phyloP scores from a whole-genome alignment of 2,113 vertebrate genomes.

The Leptobrachium ailaonicum region DNA sequence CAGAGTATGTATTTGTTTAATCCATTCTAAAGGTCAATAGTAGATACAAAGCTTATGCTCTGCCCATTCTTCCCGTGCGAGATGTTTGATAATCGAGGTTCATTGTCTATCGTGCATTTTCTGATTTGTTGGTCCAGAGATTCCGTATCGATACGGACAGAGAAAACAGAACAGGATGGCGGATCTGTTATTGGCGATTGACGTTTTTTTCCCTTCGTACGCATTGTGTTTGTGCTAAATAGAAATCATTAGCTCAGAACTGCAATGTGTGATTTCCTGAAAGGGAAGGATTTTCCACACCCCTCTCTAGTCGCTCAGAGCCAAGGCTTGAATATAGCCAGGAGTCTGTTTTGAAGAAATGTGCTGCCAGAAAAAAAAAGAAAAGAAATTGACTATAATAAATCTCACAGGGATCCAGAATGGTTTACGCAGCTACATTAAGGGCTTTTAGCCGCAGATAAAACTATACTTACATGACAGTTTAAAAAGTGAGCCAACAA shows the following conservation, averaged over 20 bases:
- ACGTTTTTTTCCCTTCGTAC: neutral
- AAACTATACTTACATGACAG: conserved; percentile 12
- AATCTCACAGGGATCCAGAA: conserved; percentile 54
- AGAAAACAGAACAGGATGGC: neutral
- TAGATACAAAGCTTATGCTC: too few relatives aligned
- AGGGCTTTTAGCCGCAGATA: conserved; percentile 18
- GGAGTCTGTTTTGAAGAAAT: conserved; percentile 55
- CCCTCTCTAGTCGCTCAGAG: conserved; percentile 44
- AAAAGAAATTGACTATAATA: conserved; percentile 32
- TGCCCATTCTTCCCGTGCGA: too few relatives aligned
- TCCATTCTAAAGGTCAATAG: too few relatives aligned
- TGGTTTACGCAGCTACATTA: conserved; percentile 43
- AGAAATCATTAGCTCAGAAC: neutral
- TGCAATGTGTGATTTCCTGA: conserved; percentile 54
- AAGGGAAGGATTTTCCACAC: neutral
- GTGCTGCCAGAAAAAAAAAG: conserved; percentile 52
- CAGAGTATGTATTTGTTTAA: too few relatives aligned
- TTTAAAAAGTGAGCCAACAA: conserved; percentile 19
- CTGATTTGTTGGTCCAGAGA: too few relatives aligned
- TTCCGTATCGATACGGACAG: neutral
- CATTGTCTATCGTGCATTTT: too few relatives aligned
- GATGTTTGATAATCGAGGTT: too few relatives aligned
- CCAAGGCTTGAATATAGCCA: conserved; percentile 46
- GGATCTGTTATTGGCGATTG: neutral
- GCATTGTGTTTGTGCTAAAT: conserved; percentile 32